These are phyloP conservation scores for Meriones unguiculatus DNA, from an alignment of 2,113 vertebrate species.

Conservation along the genomic window DNA sequence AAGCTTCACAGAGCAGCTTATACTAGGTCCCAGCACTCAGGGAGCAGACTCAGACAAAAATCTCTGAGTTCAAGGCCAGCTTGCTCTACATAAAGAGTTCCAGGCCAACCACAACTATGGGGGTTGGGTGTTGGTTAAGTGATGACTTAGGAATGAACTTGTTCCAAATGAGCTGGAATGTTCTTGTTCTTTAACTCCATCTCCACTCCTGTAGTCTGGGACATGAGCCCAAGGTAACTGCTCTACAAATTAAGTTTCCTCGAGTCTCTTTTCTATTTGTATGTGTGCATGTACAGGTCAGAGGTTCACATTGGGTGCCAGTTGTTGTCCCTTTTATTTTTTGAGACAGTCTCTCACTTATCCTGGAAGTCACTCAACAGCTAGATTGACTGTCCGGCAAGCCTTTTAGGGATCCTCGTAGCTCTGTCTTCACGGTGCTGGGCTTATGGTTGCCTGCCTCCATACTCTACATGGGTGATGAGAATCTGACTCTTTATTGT, in stretches of 20 bases:
- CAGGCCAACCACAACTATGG: background rate
- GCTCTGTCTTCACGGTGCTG: background rate
- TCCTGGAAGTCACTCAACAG: background rate
- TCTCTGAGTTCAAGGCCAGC: background rate
- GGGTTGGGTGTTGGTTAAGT: background rate
- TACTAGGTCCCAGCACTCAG: background rate
- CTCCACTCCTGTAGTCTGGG: background rate
- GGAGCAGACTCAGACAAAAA: background rate
- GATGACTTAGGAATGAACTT: background rate
- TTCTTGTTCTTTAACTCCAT: background rate
- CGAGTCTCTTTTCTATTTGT: background rate
- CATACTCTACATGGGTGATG: background rate
- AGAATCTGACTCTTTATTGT: background rate
- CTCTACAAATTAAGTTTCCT: background rate
- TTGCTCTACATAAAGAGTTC: background rate
- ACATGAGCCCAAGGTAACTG: background rate
- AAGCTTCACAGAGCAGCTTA: constrained; percentile 33
- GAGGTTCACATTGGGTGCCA: background rate
- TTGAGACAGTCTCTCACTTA: background rate
- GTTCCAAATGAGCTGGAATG: background rate
- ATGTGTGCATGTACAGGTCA: background rate
- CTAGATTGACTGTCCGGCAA: background rate
- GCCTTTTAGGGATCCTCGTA: background rate
- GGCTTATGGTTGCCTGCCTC: background rate
- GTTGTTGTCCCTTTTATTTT: background rate